A percentile compares a stretch with the other conserved stretches of the same genome.
phyloP scores from a whole-genome alignment of 2,113 vertebrate species.

The Chroicocephalus ridibundus region DNA sequence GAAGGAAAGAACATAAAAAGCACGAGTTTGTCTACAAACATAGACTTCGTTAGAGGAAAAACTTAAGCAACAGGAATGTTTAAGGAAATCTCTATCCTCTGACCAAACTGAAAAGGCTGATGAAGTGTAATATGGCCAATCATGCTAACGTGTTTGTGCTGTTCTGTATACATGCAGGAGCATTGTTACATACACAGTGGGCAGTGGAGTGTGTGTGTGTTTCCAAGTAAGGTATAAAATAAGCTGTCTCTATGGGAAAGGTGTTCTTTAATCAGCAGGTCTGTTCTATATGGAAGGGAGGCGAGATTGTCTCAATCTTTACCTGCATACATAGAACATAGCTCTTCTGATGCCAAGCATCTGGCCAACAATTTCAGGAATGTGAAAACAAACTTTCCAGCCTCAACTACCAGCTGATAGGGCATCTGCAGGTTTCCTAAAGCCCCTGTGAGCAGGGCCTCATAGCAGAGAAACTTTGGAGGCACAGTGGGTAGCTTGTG shows the following conservation, averaged over 20 bases:
- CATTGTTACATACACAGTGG: accelerated
- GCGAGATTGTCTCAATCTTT: background rate
- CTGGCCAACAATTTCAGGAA: background rate
- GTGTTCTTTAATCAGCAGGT: background rate
- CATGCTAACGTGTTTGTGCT: background rate
- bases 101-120: background rate
- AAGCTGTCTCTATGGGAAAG: background rate
- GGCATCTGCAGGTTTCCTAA: background rate
- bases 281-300: background rate
- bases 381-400: background rate
- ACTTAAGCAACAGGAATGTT: background rate
- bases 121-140: background rate
- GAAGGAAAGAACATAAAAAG: background rate
- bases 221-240: background rate
- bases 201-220: background rate
- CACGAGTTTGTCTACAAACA: background rate
- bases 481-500: background rate
- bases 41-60: background rate
- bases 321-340: background rate
- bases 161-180: background rate
- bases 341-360: background rate
- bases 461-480: background rate
- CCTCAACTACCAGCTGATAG: accelerated
- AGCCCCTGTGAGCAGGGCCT: background rate
- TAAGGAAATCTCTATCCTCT: background rate